Evolutionary conservation across 2,113 vertebrate genomes (phyloP), one percentile per base, ranked within the genome.

Genomic region (Muntiacus reevesi): DNA sequence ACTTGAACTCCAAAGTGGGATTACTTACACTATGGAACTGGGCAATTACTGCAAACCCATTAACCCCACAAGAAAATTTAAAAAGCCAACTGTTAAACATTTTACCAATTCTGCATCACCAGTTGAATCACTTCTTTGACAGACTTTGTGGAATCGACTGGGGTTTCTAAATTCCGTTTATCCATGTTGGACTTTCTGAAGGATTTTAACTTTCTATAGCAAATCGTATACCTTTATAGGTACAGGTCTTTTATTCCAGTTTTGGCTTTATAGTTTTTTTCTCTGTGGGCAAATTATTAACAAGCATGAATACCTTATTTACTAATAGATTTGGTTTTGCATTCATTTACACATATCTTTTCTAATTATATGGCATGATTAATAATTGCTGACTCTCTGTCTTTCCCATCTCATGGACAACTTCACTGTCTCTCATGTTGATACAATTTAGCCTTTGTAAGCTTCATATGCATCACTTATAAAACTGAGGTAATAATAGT

Each of bases 401-500:
- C 45, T 71, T 89, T 74, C 16, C 67, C 84, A 67, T 36, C 28
- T 93, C 36, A 60, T 54, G 40, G 57, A 85, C 19, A 86, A n/a
- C 55, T 94, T 57, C 45, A 30, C 15, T 7, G 12, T 79, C 83
- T 93, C 45, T 71, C 83, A 74, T 94, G 45, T 3, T 84, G 40
- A 60, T 47, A 76, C 87, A 91, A 86, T 74, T 83, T 95, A 96
- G 47, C 83, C 6, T 93, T 52, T 74, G 33, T 89, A 87, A 95
- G 21, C 36, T 86, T 74, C 82, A 13, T 33, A 17, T 76, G 87
- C 91, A 89, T 94, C 62, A 78, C 28, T 82, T 91, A 74, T 87
- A 94, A 97, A 98, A 78, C 43, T 67, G 36, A 43, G 36, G 86
- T 96, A 87, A 89, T 95, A 87, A 86, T 45, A 67, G 45, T n/a